Percentiles rank a stretch among this genome's conserved stretches.
phyloP scores from a whole-genome alignment of 2,888 invertebrate genomes.

The Amphimallon solstitiale region DNA sequence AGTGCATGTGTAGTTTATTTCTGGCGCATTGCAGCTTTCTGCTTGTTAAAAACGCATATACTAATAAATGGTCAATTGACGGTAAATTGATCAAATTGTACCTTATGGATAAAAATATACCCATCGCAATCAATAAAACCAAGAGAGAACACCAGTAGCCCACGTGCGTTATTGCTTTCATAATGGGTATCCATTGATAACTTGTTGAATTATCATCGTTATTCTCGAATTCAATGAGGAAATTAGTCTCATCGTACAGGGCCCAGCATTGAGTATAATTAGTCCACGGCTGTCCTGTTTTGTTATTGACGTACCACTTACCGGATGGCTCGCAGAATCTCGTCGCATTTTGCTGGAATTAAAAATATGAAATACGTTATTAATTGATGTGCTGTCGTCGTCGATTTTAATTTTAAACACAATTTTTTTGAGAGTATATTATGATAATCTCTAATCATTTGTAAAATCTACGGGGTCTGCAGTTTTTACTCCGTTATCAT shows the following conservation, averaged over 20 bases:
- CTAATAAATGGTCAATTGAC: constrained; percentile 9
- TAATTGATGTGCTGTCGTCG: no score
- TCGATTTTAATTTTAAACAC: no score
- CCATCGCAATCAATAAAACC: constrained; percentile 65
- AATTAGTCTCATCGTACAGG: constrained; percentile 52
- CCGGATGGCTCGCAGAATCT: constrained; percentile 64
- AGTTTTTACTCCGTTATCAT: no score
- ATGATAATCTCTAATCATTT: no score
- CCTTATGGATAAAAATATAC: constrained; percentile 67
- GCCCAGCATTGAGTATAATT: constrained; percentile 65
- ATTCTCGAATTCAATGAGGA: constrained; percentile 50
- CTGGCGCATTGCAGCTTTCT: constrained; percentile 73
- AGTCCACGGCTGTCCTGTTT: constrained; percentile 60
- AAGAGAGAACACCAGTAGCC: constrained; percentile 68
- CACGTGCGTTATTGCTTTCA: constrained; percentile 65
- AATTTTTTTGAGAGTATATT: no score
- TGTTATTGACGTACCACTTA: constrained; percentile 62
- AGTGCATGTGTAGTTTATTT: constrained; percentile 73
- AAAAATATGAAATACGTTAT: background rate
- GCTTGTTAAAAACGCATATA: constrained; percentile 45
- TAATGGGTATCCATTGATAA: constrained; percentile 65
- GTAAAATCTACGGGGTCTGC: no score
- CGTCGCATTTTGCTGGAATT: constrained; percentile 61
- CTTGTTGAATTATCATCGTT: constrained; percentile 52
- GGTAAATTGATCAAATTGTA: constrained; percentile 51